Conservation (phyloP, 2,113 vertebrate species). For the Scytalopus superciliaris region DNA sequence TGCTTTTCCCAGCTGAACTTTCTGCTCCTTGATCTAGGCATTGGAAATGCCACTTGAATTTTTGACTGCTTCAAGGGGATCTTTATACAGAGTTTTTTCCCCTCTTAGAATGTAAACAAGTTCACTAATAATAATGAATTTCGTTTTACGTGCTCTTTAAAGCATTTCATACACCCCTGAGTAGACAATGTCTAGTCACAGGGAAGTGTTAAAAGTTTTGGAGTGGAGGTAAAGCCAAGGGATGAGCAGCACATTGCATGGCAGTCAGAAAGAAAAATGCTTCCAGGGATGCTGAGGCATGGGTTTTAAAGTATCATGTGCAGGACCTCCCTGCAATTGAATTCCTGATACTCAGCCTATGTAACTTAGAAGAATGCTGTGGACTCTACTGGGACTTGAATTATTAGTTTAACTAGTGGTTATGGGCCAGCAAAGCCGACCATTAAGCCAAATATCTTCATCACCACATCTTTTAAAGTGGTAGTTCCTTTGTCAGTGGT, state of each 20-base stretch:
- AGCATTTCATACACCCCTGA: background rate
- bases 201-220: background rate
- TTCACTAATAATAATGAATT: background rate
- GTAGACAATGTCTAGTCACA: background rate
- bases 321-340: conserved; percentile 52
- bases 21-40: background rate
- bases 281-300: conserved; percentile 41
- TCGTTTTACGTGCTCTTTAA: background rate
- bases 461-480: conserved; percentile 33
- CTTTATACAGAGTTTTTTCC: background rate
- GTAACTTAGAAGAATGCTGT: conserved; percentile 28
- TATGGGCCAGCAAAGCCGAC: conserved; percentile 19
- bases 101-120: background rate
- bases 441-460: conserved; percentile 21
- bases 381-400: conserved; percentile 16
- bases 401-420: conserved; percentile 45
- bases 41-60: background rate
- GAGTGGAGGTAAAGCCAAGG: background rate
- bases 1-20: background rate
- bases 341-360: conserved; percentile 10
- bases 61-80: background rate
- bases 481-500: conserved; percentile 8
- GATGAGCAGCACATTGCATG: background rate
- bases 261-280: background rate
- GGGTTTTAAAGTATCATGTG: conserved; percentile 26